Conservation (phyloP, 2,888 invertebrate species). For the Leucoma salicis region DNA sequence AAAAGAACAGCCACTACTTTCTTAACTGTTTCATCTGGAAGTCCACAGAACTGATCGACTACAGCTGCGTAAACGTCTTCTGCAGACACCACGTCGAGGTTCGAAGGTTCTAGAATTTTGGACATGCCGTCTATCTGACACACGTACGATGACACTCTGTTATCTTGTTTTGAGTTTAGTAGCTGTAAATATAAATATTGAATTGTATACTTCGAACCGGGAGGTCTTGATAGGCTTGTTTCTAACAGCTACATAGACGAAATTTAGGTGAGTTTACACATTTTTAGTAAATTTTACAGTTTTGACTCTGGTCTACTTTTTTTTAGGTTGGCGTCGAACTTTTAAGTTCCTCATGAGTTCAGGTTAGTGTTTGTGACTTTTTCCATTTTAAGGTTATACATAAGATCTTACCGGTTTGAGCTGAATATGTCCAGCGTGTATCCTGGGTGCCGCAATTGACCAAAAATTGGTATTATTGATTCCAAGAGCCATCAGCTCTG, state of each 20-base stretch:
- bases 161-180: constrained; percentile 43
- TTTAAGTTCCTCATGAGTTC: too few species aligned
- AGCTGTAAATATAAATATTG: too few species aligned
- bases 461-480: constrained; percentile 75
- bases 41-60: constrained; percentile 69
- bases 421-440: constrained; percentile 54
- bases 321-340: too few species aligned
- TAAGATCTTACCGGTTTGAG: constrained; percentile 54
- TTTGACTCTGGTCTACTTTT: too few species aligned
- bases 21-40: constrained; percentile 61
- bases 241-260: too few species aligned
- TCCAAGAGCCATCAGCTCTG: constrained; percentile 46
- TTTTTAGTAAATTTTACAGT: too few species aligned
- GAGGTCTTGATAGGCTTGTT: too few species aligned
- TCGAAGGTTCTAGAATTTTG: constrained; percentile 42
- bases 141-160: constrained; percentile 50
- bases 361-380: too few species aligned
- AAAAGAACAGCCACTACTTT: constrained; percentile 62
- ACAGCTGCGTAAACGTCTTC: constrained; percentile 62
- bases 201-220: too few species aligned
- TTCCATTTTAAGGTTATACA: too few species aligned
- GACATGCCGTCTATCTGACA: constrained; percentile 58
- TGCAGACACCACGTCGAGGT: constrained; percentile 47
- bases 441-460: constrained; percentile 65
- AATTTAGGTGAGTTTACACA: too few species aligned